Conservation (phyloP, 2,113 vertebrate species). For the Hyperopisus bebe region DNA sequence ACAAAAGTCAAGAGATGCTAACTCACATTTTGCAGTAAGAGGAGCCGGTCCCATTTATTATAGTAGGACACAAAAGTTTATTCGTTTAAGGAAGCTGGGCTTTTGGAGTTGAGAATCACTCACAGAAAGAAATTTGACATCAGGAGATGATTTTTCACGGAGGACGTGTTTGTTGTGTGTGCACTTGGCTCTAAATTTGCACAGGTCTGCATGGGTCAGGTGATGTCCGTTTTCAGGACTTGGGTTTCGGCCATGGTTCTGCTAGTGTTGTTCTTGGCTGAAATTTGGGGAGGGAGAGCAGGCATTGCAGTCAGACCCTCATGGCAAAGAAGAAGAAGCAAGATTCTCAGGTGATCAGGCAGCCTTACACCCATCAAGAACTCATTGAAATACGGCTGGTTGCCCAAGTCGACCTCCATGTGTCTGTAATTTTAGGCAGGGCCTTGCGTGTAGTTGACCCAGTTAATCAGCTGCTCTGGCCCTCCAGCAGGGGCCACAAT, state of each 20-base stretch:
- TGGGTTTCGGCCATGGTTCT: background rate
- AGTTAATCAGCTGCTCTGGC: background rate
- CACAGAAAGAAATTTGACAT: background rate
- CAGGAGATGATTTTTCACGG: background rate
- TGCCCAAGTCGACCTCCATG: background rate
- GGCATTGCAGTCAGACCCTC: background rate
- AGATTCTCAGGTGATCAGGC: background rate
- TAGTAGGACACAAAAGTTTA: background rate
- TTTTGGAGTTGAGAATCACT: background rate
- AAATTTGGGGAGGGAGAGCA: background rate
- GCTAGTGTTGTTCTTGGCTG: background rate
- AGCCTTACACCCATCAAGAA: background rate
- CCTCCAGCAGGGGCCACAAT: background rate
- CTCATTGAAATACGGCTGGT: background rate
- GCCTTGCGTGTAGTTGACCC: background rate
- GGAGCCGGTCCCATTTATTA: background rate
- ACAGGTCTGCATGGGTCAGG: background rate
- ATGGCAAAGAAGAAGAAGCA: background rate
- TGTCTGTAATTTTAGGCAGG: background rate
- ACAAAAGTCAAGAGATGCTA: background rate
- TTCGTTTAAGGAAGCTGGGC: background rate
- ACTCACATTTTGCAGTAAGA: background rate
- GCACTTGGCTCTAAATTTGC: background rate
- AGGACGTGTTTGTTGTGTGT: background rate
- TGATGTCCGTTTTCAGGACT: background rate